A percentile compares a stretch with the other conserved stretches of the same genome.
These are phyloP conservation scores for Helogale parvula DNA, from an alignment of 2,113 vertebrate species.

Conservation along the genomic window DNA sequence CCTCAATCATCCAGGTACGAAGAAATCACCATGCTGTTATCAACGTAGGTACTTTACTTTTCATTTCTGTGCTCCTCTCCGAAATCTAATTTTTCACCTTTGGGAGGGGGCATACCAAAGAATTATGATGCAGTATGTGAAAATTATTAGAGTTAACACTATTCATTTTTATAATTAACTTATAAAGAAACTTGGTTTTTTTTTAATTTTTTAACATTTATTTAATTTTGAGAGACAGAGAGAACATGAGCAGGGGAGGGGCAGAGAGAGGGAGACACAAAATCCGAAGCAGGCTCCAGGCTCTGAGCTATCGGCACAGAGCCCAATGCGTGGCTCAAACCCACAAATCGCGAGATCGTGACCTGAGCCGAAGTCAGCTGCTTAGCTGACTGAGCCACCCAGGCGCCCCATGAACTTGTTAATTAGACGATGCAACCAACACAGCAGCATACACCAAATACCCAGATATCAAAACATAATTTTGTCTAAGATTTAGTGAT, in stretches of 20 bases:
- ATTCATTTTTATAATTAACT: background rate
- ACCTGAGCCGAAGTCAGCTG: too few relatives aligned
- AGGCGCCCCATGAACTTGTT: too few relatives aligned
- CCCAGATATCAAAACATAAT: background rate
- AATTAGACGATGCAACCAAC: background rate
- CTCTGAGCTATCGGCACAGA: too few relatives aligned
- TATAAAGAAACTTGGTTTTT: background rate
- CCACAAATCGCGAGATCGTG: too few relatives aligned
- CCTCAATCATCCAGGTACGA: background rate
- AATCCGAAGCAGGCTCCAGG: too few relatives aligned
- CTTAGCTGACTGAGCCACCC: too few relatives aligned
- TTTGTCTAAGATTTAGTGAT: background rate
- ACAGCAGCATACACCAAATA: background rate
- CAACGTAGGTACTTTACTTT: background rate
- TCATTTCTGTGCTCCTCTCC: background rate
- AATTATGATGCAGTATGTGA: background rate
- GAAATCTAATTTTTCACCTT: background rate
- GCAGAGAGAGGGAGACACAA: too few relatives aligned
- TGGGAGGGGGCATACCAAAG: background rate
- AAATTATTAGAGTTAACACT: background rate
- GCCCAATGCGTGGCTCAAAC: too few relatives aligned
- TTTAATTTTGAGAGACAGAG: too few relatives aligned
- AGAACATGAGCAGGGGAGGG: too few relatives aligned
- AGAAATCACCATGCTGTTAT: background rate
- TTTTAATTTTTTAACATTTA: too few relatives aligned